Percentiles rank a stretch among this genome's conserved stretches.
Conservation (phyloP, 2,888 invertebrate species). For the Drosophila planitibia region DNA sequence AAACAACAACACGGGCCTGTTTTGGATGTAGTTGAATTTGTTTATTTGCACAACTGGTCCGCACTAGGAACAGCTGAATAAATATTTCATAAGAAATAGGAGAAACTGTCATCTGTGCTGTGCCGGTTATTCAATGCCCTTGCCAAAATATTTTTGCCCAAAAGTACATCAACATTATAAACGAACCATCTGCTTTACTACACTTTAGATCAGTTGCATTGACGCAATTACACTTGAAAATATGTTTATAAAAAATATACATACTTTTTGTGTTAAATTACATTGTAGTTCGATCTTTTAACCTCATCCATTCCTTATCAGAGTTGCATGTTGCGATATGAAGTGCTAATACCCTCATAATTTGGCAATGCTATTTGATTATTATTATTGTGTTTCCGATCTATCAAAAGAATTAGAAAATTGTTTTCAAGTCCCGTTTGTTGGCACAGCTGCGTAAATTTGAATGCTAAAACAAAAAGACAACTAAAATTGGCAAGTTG, state of each 20-base stretch:
- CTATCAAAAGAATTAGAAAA: neutral
- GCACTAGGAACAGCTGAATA: neutral
- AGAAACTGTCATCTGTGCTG: neutral
- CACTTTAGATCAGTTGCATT: neutral
- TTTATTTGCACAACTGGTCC: too few species aligned
- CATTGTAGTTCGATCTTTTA: too few species aligned
- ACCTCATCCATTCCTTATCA: too few species aligned
- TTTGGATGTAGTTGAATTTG: too few species aligned
- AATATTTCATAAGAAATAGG: neutral
- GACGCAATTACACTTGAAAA: neutral
- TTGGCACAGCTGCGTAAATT: constrained; percentile 3
- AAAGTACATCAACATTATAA: neutral
- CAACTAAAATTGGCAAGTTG: neutral
- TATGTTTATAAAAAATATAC: neutral
- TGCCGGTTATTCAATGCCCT: neutral
- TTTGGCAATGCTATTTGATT: neutral
- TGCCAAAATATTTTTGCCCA: neutral
- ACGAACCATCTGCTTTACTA: neutral
- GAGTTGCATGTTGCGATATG: neutral
- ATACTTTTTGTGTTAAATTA: neutral
- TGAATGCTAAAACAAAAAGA: neutral
- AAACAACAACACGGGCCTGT: too few species aligned
- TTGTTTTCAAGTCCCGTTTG: neutral
- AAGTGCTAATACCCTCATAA: neutral
- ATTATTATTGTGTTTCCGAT: neutral